These are phyloP conservation scores for Premnoplex brunnescens DNA, from an alignment of 2,797 vertebrate genomes.

Conservation along the genomic window DNA sequence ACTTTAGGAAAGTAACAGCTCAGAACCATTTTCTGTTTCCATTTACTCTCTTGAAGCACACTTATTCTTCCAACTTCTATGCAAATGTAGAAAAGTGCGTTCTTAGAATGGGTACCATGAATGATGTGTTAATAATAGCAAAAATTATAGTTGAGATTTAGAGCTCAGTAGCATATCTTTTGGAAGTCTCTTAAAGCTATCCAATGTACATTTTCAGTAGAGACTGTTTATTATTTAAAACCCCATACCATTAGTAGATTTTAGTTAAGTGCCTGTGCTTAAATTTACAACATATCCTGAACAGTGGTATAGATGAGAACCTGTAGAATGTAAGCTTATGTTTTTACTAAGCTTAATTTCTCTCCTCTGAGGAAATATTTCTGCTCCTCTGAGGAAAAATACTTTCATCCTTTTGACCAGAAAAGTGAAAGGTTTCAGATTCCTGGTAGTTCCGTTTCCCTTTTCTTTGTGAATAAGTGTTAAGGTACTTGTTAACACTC, in stretches of 20 bases:
- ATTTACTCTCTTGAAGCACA: neutral
- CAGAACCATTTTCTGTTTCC: neutral
- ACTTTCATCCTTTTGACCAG: neutral
- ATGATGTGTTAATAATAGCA: neutral
- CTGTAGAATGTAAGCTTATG: neutral
- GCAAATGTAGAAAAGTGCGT: neutral
- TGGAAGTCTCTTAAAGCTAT: neutral
- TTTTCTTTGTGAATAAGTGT: accelerated
- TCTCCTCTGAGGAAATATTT: neutral
- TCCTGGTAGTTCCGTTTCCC: neutral
- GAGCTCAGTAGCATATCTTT: neutral
- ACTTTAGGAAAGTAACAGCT: neutral
- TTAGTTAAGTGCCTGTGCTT: neutral
- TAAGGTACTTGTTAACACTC: neutral
- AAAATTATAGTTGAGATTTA: neutral
- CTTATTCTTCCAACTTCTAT: neutral
- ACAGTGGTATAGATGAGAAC: neutral
- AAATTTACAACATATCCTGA: neutral
- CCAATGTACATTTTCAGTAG: neutral
- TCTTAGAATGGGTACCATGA: neutral
- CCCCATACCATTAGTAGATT: neutral
- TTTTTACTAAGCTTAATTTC: neutral
- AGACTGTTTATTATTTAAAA: neutral
- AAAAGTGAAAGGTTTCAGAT: neutral
- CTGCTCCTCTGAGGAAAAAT: neutral